Base-by-base conservation (phyloP, 2,797 vertebrate species). In the Phrynocephalus forsythii region DNA sequence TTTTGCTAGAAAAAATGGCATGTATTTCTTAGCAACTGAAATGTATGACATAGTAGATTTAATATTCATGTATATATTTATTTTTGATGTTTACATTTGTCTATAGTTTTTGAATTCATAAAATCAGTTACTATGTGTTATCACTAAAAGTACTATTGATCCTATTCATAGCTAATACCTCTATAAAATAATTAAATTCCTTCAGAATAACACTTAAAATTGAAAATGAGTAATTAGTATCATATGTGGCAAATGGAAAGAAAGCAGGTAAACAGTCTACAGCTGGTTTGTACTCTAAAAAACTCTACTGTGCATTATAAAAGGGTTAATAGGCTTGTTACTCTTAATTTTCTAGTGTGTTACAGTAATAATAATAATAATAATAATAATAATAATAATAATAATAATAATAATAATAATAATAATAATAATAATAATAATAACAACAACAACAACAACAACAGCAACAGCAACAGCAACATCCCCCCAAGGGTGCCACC, bases 21-120 rank as follows among this genome's bases (percentile, higher is more conserved):
- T 79, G 82, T 9, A 72, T 91, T 90, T 92, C 75, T 20, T 84
- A 90, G 52, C n/a, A 72, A 48, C 75, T 69, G 3, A 0, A 83
- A 80, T 85, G 78, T 66, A 79, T 90, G 76, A 83, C 22, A 44
- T 20, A 63, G 11, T 85, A n/a, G 33, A 79, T 82, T 63, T 82
- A 79, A 18, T 18, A 90, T 13, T 56, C 52, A 56, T 60, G n/a
- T 28, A 60, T 71, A 56, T 60, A 6, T 84, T 48, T 18, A 24
- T 28, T 22, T 68, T 76, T 60, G 63, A 81, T 82, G 22, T 77
- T 33, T 20, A 38, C 30, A 56, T 56, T 77, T 76, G 30, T 76
- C 52, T 66, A 66, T 67, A 50, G 18, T 6, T 48, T 33, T 77
- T 67, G 38, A 50, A n/a, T 8, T 56, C 38, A 48, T 24, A 63